These are phyloP conservation scores for Helobdella robusta DNA, from an alignment of 2,888 invertebrate species.

Conservation along the genomic window DNA sequence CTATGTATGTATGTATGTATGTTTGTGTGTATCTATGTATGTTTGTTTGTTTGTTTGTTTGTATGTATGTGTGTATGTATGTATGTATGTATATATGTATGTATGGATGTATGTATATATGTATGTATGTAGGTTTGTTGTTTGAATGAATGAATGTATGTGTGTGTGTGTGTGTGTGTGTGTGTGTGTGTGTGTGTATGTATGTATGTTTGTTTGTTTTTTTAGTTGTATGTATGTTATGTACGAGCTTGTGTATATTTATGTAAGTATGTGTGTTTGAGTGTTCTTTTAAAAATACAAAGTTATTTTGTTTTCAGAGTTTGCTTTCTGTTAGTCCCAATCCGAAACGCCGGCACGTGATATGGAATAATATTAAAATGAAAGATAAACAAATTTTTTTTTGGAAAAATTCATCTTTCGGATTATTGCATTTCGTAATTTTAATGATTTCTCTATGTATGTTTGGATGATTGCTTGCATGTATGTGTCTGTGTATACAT, in stretches of 20 bases:
- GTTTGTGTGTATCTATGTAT: constrained; percentile 6
- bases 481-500: too few species aligned
- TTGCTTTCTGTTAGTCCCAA: too few species aligned
- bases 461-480: too few species aligned
- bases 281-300: too few species aligned
- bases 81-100: constrained; percentile 13
- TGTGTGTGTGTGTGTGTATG: constrained; percentile 10
- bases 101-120: constrained; percentile 14
- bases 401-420: too few species aligned
- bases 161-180: background rate
- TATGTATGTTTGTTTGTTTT: background rate
- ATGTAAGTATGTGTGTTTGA: background rate
- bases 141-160: constrained; percentile 13
- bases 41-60: background rate
- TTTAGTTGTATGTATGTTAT: background rate
- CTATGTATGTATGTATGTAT: constrained; percentile 1
- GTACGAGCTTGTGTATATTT: background rate
- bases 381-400: too few species aligned
- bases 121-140: constrained; percentile 15
- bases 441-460: too few species aligned
- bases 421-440: too few species aligned
- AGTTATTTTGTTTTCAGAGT: too few species aligned
- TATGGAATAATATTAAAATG: too few species aligned
- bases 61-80: constrained; percentile 6
- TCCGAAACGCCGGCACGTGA: too few species aligned